Base-by-base conservation (phyloP, 2,888 invertebrate genomes). In the Limenitis camilla region DNA sequence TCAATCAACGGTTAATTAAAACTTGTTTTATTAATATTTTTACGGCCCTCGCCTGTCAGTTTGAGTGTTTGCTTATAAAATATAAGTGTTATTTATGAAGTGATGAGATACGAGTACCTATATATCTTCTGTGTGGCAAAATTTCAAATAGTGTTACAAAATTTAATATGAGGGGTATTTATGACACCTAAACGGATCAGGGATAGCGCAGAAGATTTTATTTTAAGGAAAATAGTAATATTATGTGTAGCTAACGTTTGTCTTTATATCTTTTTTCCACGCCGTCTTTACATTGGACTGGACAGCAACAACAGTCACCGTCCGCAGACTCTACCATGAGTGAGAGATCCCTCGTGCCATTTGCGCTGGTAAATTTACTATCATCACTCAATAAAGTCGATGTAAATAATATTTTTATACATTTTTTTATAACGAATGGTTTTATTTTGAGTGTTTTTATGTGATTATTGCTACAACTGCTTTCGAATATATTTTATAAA, bases 281-380 rank as follows among this genome's bases (percentile, higher is more conserved):
- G 81, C 76, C 41, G 46, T 60, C 52, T 52, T 9, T 49, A 55
- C 35, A 28, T 60, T 58, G 61, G 60, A 72, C 65, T 70, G 73
- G 71, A 74, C 53, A 74, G 64, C 87, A 86, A 61, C 86, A 86
- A 61, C 88, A 88, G 60, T 88, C 88, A 1, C 88, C 88, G 10
- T 88, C 88, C 36, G 88, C 88, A 11, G 88, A 88, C 68, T 88
- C 88, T 6, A 88, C 88, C 8, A 87, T 88, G 87, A 88, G 88
- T 76, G 88, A 88, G 71, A 67, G 88, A 62, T 88, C 88, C 11
- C 77, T 86, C 55, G 85, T 86, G 56, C 88, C 88, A 42, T 88
- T 82, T 76, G 86, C 81, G 69, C 78, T 88, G 88, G 88, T 88
- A 88, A 88, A 80, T 83, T 82, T 81, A 78, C 76, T 81, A 72